A percentile compares a stretch with the other conserved stretches of the same genome.
Evolutionary conservation across 2,113 vertebrate species (phyloP).

Genomic region (Prunella fulvescens): DNA sequence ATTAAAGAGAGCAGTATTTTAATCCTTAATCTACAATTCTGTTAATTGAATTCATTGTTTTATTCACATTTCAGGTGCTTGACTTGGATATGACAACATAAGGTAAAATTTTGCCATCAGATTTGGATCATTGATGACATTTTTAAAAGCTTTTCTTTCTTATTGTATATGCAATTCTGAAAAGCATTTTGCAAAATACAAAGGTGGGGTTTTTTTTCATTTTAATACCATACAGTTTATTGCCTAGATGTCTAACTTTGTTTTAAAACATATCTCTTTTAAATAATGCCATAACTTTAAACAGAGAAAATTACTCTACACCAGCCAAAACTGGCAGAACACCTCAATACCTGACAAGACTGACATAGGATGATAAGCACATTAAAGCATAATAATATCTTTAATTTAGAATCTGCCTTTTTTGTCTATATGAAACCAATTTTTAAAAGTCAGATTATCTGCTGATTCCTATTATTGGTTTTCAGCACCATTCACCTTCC

Average conservation of each 20-base stretch:
- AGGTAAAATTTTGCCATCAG: not conserved
- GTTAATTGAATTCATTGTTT: not conserved
- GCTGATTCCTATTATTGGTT: not conserved
- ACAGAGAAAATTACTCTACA: not conserved
- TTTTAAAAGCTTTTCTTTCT: not conserved
- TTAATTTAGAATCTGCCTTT: not conserved
- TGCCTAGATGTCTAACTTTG: not conserved
- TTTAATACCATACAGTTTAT: not conserved
- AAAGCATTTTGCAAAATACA: not conserved
- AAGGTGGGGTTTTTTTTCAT: not conserved
- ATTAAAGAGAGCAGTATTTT: not conserved
- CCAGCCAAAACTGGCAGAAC: not conserved
- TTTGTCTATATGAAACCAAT: not conserved
- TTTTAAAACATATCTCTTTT: not conserved
- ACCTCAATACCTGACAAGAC: not conserved
- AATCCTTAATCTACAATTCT: not conserved
- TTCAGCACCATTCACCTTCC: not conserved
- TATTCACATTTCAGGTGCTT: not conserved
- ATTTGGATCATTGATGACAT: rapidly evolving
- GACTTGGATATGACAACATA: rapidly evolving
- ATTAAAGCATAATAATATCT: not conserved
- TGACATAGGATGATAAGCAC: not conserved
- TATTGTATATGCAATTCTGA: not conserved
- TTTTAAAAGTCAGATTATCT: not conserved
- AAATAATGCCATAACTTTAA: not conserved